phyloP scores from a whole-genome alignment of 2,113 vertebrate species.

The Dicentrarchus labrax region DNA sequence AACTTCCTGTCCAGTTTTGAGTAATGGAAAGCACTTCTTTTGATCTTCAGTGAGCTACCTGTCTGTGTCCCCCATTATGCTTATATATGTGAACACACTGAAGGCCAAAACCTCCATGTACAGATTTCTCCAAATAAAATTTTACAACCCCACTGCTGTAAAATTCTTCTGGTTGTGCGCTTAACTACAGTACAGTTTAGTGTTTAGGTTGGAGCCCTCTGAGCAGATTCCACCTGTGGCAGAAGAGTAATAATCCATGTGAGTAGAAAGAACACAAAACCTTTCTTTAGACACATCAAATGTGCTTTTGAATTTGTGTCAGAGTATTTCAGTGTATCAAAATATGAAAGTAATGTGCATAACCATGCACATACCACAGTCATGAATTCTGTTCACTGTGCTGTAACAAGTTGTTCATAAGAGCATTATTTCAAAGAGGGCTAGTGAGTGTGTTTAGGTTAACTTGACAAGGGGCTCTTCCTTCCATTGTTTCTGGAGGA shows the following conservation, averaged over 20 bases:
- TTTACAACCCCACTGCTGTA: conserved; percentile 74
- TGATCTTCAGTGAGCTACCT: conserved; percentile 76
- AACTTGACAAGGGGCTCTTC: conserved; percentile 2
- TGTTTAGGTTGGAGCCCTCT: conserved; percentile 19
- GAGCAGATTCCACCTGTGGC: conserved; percentile 19
- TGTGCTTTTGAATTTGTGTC: not conserved
- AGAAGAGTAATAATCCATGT: not conserved
- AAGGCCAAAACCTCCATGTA: conserved; percentile 87
- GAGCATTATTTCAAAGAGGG: conserved; percentile 19
- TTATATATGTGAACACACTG: conserved; percentile 82
- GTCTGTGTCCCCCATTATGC: conserved; percentile 74
- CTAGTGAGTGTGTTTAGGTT: conserved; percentile 11
- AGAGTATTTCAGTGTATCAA: not conserved
- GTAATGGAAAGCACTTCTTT: conserved; percentile 80
- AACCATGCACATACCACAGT: not conserved
- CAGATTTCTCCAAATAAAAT: conserved; percentile 90
- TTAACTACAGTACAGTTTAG: conserved; percentile 8
- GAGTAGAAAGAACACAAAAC: not conserved
- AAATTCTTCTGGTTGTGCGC: conserved; percentile 55
- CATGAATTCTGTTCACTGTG: conserved; percentile 38
- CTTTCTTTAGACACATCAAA: not conserved
- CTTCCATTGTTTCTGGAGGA: conserved; percentile 22
- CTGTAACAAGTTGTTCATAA: conserved; percentile 39
- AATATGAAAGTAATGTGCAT: not conserved
- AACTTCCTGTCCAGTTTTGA: conserved; percentile 96